phyloP scores from a whole-genome alignment of 2,797 vertebrate genomes.

The Sebastes minor region DNA sequence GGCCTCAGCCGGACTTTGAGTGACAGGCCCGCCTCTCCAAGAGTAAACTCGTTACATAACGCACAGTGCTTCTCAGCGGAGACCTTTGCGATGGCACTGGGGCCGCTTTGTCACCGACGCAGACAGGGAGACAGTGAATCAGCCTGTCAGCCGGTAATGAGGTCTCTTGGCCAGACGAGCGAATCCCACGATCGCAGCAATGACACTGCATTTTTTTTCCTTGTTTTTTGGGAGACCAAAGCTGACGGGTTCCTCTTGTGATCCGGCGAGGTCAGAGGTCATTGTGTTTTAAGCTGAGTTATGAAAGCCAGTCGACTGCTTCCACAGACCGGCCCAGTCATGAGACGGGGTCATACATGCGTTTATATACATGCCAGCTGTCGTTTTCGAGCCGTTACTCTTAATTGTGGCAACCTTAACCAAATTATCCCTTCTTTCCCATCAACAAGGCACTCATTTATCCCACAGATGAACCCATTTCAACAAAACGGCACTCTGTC shows the following conservation, averaged over 20 bases:
- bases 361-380: conserved; percentile 11
- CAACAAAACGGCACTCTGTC: conserved; percentile 16
- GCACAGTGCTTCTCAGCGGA: not conserved
- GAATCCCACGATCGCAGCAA: conserved; percentile 42
- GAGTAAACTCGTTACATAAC: conserved; percentile 47
- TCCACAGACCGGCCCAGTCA: conserved; percentile 7
- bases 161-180: conserved; percentile 23
- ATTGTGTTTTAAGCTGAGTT: conserved; percentile 44
- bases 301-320: conserved; percentile 19
- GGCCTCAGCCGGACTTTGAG: conserved; percentile 22
- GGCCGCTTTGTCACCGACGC: conserved; percentile 42
- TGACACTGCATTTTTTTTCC: conserved; percentile 35
- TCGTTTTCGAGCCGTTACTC: conserved; percentile 40
- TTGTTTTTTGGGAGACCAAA: not conserved
- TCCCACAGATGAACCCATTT: conserved; percentile 81
- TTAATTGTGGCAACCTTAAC: conserved; percentile 40
- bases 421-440: conserved; percentile 77
- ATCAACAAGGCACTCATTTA: conserved; percentile 82
- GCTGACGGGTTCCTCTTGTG: conserved; percentile 16
- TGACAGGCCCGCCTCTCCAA: conserved; percentile 23
- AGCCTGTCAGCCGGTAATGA: conserved; percentile 54
- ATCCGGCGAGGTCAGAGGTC: conserved; percentile 35
- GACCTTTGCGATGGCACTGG: conserved; percentile 44
- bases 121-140: conserved; percentile 57
- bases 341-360: conserved; percentile 4